Conservation (phyloP, 1,140 invertebrate species). For the Bombus pascuorum region DNA sequence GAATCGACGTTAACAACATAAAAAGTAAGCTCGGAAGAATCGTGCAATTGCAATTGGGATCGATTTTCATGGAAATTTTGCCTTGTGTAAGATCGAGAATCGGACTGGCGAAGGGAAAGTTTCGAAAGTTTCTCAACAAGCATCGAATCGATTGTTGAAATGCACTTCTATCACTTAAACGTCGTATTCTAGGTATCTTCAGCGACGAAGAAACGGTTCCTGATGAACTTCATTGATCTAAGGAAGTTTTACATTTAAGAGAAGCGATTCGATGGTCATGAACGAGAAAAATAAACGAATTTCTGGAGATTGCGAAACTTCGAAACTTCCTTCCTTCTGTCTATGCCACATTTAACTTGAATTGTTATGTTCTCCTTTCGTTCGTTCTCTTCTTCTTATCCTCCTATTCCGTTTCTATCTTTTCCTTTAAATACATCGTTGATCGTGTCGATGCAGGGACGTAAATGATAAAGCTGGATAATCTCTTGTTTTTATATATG, state of each 20-base stretch:
- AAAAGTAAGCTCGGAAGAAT: too few relatives aligned
- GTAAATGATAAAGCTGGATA: background rate
- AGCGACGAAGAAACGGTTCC: background rate
- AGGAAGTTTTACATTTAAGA: too few relatives aligned
- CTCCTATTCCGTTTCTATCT: background rate
- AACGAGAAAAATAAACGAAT: background rate
- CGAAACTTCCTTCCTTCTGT: conserved; percentile 16
- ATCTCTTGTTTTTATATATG: background rate
- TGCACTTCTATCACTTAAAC: background rate
- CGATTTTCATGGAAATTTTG: background rate
- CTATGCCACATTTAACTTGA: background rate
- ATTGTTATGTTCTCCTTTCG: background rate
- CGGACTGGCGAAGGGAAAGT: background rate
- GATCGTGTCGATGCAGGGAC: background rate
- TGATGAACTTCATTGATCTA: background rate
- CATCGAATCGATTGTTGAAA: background rate
- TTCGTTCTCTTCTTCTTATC: background rate
- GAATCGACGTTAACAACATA: too few relatives aligned
- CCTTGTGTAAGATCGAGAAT: background rate
- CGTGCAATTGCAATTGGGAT: background rate
- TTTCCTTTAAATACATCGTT: background rate
- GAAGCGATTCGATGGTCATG: background rate
- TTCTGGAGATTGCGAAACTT: background rate
- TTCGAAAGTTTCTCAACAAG: background rate
- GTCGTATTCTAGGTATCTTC: background rate